Percentiles rank a stretch among this genome's conserved stretches.
Conservation (phyloP, 2,888 invertebrate genomes). For the Cephus spinipes region DNA sequence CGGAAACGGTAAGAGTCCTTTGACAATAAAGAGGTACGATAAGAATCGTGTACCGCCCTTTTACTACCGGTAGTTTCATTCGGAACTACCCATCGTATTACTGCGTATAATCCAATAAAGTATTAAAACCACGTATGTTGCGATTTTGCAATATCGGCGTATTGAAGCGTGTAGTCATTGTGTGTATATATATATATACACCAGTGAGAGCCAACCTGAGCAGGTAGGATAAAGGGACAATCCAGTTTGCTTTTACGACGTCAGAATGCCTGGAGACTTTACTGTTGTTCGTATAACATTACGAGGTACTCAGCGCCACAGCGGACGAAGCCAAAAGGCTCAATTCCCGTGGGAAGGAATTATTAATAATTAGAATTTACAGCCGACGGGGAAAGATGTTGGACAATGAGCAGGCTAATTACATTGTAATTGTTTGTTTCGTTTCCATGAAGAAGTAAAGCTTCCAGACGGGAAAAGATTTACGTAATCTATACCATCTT, state of each 20-base stretch:
- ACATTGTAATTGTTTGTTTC: constrained; percentile 6
- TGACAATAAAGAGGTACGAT: background rate
- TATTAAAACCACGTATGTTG: background rate
- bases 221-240: background rate
- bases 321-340: background rate
- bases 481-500: background rate
- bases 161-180: background rate
- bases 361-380: constrained; percentile 5
- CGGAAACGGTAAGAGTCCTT: background rate
- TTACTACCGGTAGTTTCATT: background rate
- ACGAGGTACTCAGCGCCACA: background rate
- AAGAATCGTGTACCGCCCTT: background rate
- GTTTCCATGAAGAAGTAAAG: background rate
- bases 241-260: background rate
- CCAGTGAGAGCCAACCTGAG: background rate
- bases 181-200: background rate
- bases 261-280: background rate
- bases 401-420: background rate
- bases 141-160: background rate
- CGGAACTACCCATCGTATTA: background rate
- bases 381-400: background rate
- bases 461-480: background rate
- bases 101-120: background rate
- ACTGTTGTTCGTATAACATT: background rate
- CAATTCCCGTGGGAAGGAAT: background rate